These are phyloP conservation scores for Fratercula arctica DNA, from an alignment of 2,797 vertebrate species.

Conservation along the genomic window DNA sequence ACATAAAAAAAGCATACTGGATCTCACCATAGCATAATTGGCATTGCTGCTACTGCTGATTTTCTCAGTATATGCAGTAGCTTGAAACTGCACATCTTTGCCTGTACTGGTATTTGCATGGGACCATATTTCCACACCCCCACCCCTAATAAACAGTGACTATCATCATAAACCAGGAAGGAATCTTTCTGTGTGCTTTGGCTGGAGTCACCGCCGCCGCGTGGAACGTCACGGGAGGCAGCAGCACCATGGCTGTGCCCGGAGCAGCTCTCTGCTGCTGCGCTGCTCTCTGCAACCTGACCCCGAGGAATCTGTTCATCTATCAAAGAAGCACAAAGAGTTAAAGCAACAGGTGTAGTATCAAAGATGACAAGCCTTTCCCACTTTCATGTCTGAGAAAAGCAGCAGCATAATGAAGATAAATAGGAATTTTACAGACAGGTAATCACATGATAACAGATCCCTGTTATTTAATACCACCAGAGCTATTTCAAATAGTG, in stretches of 20 bases:
- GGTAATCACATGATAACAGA: constrained; percentile 80
- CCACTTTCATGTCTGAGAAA: constrained; percentile 48
- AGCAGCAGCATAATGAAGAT: constrained; percentile 72
- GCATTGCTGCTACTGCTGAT: neutral
- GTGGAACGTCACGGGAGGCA: accelerated
- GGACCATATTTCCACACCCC: neutral
- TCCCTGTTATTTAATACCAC: constrained; percentile 69
- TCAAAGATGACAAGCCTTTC: constrained; percentile 33
- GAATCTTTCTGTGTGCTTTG: neutral
- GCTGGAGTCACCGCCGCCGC: neutral
- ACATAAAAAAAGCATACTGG: neutral
- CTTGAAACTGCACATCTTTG: neutral
- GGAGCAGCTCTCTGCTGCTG: neutral
- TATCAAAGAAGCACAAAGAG: neutral
- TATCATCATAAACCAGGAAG: neutral
- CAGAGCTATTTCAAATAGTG: constrained; percentile 60
- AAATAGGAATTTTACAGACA: constrained; percentile 80
- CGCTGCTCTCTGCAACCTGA: neutral
- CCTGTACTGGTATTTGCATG: neutral
- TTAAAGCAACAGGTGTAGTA: constrained; percentile 48
- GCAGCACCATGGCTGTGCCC: neutral
- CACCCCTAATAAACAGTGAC: neutral
- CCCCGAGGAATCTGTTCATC: neutral
- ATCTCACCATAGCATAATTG: neutral
- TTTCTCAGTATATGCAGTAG: neutral